Evolutionary conservation across 2,113 vertebrate genomes (phyloP).

Genomic region (Toxotes jaculatrix): DNA sequence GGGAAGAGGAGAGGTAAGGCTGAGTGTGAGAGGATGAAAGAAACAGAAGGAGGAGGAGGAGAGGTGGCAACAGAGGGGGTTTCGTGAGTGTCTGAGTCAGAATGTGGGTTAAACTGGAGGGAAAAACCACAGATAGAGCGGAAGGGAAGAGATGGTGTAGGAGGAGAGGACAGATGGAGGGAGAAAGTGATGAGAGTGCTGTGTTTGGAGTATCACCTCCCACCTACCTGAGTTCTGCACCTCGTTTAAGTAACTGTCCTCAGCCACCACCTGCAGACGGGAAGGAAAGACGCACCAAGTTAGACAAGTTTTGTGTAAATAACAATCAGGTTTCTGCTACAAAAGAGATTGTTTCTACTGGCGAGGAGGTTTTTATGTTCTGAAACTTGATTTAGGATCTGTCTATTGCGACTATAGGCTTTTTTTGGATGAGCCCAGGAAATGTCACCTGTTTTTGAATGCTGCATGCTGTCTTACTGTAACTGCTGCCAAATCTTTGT

Average conservation of each 20-base stretch:
- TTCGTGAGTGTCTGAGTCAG: constrained; percentile 51
- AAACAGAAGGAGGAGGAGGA: background rate
- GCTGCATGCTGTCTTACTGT: too few relatives aligned
- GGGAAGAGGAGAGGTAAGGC: constrained; percentile 24
- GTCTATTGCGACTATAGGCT: too few relatives aligned
- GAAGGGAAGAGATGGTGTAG: constrained; percentile 20
- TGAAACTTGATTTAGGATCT: too few relatives aligned
- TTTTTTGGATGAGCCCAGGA: too few relatives aligned
- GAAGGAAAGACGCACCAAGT: constrained; percentile 8
- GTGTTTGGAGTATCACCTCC: constrained; percentile 19
- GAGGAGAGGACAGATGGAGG: constrained; percentile 48
- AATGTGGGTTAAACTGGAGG: constrained; percentile 62
- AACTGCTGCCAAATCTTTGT: too few relatives aligned
- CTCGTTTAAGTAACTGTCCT: constrained; percentile 86
- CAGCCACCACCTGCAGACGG: constrained; percentile 79
- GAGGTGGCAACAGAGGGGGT: constrained; percentile 18
- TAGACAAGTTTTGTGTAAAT: background rate
- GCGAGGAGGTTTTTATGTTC: background rate
- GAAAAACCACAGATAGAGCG: background rate
- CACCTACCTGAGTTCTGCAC: constrained; percentile 86
- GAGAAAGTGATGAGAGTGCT: background rate
- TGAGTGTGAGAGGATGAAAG: constrained; percentile 20
- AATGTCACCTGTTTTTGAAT: too few relatives aligned
- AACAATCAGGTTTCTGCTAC: background rate
- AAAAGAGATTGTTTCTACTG: background rate